A percentile compares a stretch with the other conserved stretches of the same genome.
These are phyloP conservation scores for Porites divaricata DNA, from an alignment of 92 coral and sea anemone genomes.

Conservation along the genomic window DNA sequence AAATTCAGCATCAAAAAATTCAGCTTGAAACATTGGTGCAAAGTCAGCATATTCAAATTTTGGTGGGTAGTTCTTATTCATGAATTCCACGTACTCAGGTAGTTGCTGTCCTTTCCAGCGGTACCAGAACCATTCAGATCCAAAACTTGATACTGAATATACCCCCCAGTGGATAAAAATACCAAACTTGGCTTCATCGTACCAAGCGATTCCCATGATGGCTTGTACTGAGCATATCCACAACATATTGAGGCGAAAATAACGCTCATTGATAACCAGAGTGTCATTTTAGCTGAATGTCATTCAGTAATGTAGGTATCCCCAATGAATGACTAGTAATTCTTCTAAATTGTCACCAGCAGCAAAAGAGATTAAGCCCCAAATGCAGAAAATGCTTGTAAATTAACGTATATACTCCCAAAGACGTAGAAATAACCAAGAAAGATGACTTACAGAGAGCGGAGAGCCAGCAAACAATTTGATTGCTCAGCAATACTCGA, in stretches of 20 bases:
- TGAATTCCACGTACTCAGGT: conserved; percentile 70
- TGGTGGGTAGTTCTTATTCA: conserved; percentile 86
- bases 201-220: conserved; percentile 92
- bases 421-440: not conserved
- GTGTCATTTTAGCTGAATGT: not conserved
- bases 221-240: conserved; percentile 47
- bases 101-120: conserved; percentile 65
- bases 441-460: not conserved
- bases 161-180: conserved; percentile 92
- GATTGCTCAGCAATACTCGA: not conserved
- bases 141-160: conserved; percentile 87
- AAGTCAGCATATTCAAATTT: conserved; percentile 82
- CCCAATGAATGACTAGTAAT: not conserved
- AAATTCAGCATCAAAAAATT: conserved; percentile 83
- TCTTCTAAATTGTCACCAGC: not conserved
- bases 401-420: not conserved
- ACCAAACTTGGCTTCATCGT: conserved; percentile 87
- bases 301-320: not conserved
- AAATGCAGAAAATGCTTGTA: not conserved
- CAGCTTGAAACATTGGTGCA: conserved; percentile 92
- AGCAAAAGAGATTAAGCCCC: not conserved
- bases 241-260: not conserved
- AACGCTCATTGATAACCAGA: not conserved
- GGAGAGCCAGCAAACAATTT: not conserved
- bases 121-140: conserved; percentile 90